Evolutionary conservation across 2,113 vertebrate species (phyloP), one percentile per base, ranked within the genome.

Genomic region (Saguinus imperator): DNA sequence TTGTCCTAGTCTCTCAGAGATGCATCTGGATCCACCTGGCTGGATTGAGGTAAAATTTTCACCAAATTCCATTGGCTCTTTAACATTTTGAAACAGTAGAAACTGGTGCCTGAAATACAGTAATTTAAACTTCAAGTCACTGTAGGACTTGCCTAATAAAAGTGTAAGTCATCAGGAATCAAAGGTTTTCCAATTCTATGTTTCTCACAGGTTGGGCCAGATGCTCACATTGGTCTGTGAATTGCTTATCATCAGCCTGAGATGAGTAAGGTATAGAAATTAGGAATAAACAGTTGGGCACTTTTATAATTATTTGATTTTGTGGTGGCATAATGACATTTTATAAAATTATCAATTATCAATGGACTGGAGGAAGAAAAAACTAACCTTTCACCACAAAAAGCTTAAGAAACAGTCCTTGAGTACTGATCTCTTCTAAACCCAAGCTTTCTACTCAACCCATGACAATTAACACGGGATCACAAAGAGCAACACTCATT

Each of bases 381-480:
- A 55, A 55, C 23, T n/a, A 6, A 3, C 3, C 29, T 37, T 57
- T 66, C 21, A 10, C n/a, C 23, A 2, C 3, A 37, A 21, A 66
- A 32, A 55, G 43, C 43, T 73, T 50, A 75, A 64, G 61, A 61
- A 64, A 12, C 0, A 0, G 21, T 66, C n/a, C 29, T 68, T 43
- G 14, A 37, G 29, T 5, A 25, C 16, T 14, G 10, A 17, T 29
- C 10, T 76, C n/a, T 76, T 37, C 70, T 20, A 76, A 45, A 8
- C 18, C 14, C 2, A 21, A 12, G 45, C 29, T 29, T 23, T 76
- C 79, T 57, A 0, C 21, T 55, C 29, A 75, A 50, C 6, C 14
- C 14, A 27, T 2, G 61, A 64, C 27, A 64, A 14, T 0, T 2
- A 5, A 21, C n/a, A 29, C 0, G 0, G 11, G 18, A 21, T 45